Evolutionary conservation across 53 echinoderm and acorn worm genomes (phyloP), one percentile per base, ranked within the genome.

Genomic region (Hippasteria phrygiana): DNA sequence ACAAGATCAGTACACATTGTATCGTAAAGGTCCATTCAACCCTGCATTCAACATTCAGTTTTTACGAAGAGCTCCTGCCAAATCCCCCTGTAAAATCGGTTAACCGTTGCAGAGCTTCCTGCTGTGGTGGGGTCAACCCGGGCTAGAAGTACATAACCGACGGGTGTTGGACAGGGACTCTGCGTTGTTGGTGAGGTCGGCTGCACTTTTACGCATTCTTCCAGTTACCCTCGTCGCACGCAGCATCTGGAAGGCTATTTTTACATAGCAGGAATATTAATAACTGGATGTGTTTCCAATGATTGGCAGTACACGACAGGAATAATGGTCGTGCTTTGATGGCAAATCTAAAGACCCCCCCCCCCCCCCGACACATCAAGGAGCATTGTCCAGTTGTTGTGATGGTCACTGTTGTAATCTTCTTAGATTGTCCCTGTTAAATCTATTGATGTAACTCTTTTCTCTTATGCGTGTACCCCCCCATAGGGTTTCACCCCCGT

Each of bases 241-340:
- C 20, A 4, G 59, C 26, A 14, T 59, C 59, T 59, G 22, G 59
- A 24, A 24, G 3, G n/a, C 26, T 22, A 22, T 59, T 59, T 59
- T 59, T n/a, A 59, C 59, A 59, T 8, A 59, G 16, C 59, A 59
- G 59, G 59, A 59, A 59, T 59, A 59, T 24, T 59, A 59, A 59
- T 59, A 59, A 59, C 59, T 22, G n/a, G 59, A 26, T 26, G 26
- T 26, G 59, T 14, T 59, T 59, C 26, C n/a, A n/a, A n/a, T 59
- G 59, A 59, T 59, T 59, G 59, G 8, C 26, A 26, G 20, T 59
- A 18, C 20, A 18, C 59, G n/a, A 22, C 7, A 59, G n/a, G 59
- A 59, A 26, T 24, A 7, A 45, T 59, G 59, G 26, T 59, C 26
- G 16, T 14, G 7, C 54, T 59, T 59, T 59, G 59, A 59, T 26